Evolutionary conservation across 1,140 invertebrate species (phyloP), one percentile per base, ranked within the genome.

Genomic region (Scaptomyza hsui): DNA sequence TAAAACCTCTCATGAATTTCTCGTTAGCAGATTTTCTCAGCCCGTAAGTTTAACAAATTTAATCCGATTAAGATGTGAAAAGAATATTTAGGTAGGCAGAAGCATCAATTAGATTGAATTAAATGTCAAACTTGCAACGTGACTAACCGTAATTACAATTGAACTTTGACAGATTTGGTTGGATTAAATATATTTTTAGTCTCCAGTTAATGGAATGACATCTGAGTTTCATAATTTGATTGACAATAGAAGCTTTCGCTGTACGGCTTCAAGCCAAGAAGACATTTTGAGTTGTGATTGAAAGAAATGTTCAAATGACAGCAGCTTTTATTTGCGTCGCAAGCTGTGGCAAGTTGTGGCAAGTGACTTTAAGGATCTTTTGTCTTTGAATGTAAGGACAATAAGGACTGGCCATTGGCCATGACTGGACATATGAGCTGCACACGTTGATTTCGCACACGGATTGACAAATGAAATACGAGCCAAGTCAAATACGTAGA

Each of bases 391-490:
- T 16, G 18, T 15, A 19, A 26, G 47, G 47, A 15, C 47, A 51
- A 26, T 21, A 55, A 39, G 48, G 18, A 35, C 29, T 51, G 29
- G 29, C 29, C 26, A n/a, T 37, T 19, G 49, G 49, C 4, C 32
- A 52, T 10, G 32, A 37, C 32, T 37, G 42, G 13, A 52, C 48
- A 47, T 18, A 37, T 47, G 19, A 47, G 37, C 41, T 39, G 24
- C 60, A 47, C 49, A 52, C 41, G 65, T 67, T 60, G 64, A 55
- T 68, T 72, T 55, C 32, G 42, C 64, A 68, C 64, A 61, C 48
- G 53, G 55, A 68, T 60, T 72, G 70, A 72, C 70, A 72, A 72
- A 59, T 60, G 69, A 72, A 72, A 72, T 72, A 51, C 37, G 63
- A 72, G 63, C 53, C 69, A 72, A 67, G 62, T 67, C 69, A 72